These are phyloP conservation scores for Ichneumoninae sp. DNA, from an alignment of 2,888 invertebrate species.

Conservation along the genomic window DNA sequence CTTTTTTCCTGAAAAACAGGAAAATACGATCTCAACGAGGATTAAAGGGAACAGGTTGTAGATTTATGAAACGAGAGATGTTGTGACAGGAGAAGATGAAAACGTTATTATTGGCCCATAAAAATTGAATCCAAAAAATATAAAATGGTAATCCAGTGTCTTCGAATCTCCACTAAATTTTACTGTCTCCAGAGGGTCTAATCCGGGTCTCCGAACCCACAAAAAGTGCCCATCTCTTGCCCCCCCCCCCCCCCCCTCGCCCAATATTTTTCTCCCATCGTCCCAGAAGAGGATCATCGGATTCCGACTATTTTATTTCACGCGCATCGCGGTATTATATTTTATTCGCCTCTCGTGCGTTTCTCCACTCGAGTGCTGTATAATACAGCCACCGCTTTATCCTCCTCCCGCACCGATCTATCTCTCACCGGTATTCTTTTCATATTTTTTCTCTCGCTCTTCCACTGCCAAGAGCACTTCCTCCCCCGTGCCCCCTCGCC, in stretches of 20 bases:
- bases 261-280: not conserved
- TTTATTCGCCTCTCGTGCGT: slow-evolving; percentile 17
- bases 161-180: not conserved
- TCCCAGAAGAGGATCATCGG: not conserved
- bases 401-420: slow-evolving; percentile 4
- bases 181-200: too few relatives aligned
- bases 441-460: not conserved
- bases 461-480: not conserved
- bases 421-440: slow-evolving; percentile 24
- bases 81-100: too few relatives aligned
- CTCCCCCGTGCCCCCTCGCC: not conserved
- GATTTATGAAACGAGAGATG: too few relatives aligned
- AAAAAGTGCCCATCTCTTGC: not conserved
- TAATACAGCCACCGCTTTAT: slow-evolving; percentile 1
- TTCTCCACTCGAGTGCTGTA: not conserved
- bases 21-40: too few relatives aligned
- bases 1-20: too few relatives aligned
- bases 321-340: not conserved
- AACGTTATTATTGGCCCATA: too few relatives aligned
- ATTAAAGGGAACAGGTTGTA: too few relatives aligned
- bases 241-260: not conserved
- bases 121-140: too few relatives aligned
- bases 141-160: not conserved
- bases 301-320: not conserved
- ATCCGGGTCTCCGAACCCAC: not conserved